Base-by-base conservation (phyloP, 2,113 vertebrate species). In the Struthio camelus region DNA sequence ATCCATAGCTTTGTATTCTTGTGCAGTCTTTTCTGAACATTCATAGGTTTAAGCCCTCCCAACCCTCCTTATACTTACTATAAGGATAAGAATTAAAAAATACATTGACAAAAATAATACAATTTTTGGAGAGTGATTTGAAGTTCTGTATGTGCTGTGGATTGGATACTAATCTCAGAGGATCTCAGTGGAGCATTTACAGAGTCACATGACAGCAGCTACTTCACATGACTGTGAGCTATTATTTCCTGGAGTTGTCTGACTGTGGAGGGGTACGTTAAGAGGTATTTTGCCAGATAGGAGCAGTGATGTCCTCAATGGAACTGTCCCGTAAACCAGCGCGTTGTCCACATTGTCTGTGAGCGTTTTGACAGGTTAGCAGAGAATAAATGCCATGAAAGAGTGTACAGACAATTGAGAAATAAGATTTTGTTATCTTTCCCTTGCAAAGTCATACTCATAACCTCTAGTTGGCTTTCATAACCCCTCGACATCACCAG, bases 221-320 rank as follows among this genome's bases (percentile, higher is more conserved):
- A 7, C 61, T 96, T 94, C 59, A 36, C 19, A 5, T 58, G 58
- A 30, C 71, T 88, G 0, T 30, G 48, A 85, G 36, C 24, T 53
- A 16, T 77, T 84, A 44, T 91, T 87, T 94, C 85, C 90, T 94
- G 81, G 48, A 91, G 85, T 56, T 67, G 50, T 59, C 94, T 78
- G 64, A 8, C 18, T 48, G 9, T 48, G 46, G 46, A 48, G 46
- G 7, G 18, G 46, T 19, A 48, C 8, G 46, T 7, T 48, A 48
- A 19, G 46, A 19, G 46, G 46, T 48, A 48, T 76, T 93, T 87
- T 85, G n/a, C 42, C 76, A 82, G 87, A 77, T 11, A 86, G n/a
- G 20, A 92, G 61, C 34, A 73, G 44, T 23, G 7, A 11, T 64
- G 7, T 58, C 36, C 30, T 46, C 48, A 51, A 59, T 58, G 16